A percentile compares a stretch with the other conserved stretches of the same genome.
Evolutionary conservation across 2,888 invertebrate genomes (phyloP).

Genomic region (Erynnis tages): DNA sequence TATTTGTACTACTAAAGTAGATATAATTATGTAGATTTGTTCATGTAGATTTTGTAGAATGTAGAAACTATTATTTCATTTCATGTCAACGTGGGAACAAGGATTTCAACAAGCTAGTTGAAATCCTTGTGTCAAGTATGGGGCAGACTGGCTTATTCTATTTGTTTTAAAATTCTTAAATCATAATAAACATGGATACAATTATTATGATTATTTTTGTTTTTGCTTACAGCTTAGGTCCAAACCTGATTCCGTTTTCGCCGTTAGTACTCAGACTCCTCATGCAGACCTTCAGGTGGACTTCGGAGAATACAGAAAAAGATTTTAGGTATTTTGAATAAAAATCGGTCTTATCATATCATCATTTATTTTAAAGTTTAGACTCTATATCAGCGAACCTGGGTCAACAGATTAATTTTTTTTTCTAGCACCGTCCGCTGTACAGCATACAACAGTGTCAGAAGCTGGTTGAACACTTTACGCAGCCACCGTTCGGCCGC

Average conservation of each 20-base stretch:
- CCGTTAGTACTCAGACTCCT: constrained; percentile 60
- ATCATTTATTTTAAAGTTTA: not conserved
- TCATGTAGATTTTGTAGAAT: too few relatives aligned
- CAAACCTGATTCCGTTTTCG: constrained; percentile 67
- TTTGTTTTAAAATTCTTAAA: too few relatives aligned
- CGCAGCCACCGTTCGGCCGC: constrained; percentile 42
- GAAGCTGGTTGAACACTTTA: constrained; percentile 50
- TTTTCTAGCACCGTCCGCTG: constrained; percentile 52
- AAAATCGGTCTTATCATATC: not conserved
- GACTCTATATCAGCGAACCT: not conserved
- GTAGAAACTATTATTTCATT: too few relatives aligned
- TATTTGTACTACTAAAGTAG: not conserved
- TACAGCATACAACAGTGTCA: constrained; percentile 52
- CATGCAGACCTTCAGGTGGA: constrained; percentile 69
- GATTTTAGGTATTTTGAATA: constrained; percentile 47
- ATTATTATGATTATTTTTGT: too few relatives aligned
- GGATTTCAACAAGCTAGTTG: too few relatives aligned
- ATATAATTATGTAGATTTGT: too few relatives aligned
- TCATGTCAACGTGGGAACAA: too few relatives aligned
- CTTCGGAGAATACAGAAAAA: constrained; percentile 52
- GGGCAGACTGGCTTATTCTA: too few relatives aligned
- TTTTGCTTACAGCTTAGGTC: constrained; percentile 55
- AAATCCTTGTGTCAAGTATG: too few relatives aligned
- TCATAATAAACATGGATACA: too few relatives aligned
- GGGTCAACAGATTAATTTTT: not conserved